Evolutionary conservation across 2,113 vertebrate species (phyloP).

Genomic region (Excalfactoria chinensis): DNA sequence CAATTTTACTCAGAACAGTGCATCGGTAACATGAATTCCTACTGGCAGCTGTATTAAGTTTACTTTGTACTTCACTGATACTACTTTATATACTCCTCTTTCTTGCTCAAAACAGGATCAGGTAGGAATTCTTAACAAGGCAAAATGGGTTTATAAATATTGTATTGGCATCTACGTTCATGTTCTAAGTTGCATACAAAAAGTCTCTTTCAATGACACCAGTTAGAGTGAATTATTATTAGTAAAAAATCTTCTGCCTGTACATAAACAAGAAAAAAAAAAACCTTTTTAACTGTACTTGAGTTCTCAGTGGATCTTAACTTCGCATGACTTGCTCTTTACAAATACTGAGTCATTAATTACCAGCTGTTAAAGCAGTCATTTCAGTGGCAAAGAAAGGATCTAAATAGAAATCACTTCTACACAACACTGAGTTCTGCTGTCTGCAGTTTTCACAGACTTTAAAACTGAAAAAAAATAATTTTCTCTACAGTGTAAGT

Average conservation of each 20-base stretch:
- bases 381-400: neutral
- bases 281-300: neutral
- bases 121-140: neutral
- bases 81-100: neutral
- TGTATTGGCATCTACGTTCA: neutral
- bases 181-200: neutral
- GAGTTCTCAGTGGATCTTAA: neutral
- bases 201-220: neutral
- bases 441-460: neutral
- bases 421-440: neutral
- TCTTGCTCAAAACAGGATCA: neutral
- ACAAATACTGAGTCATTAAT: neutral
- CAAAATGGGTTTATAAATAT: neutral
- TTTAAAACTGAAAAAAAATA: neutral
- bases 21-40: rapidly evolving
- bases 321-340: neutral
- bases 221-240: neutral
- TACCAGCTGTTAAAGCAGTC: neutral
- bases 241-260: neutral
- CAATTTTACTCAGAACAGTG: neutral
- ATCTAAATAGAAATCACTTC: neutral
- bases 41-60: neutral
- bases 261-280: neutral
- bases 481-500: neutral
- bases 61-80: neutral